Base-by-base conservation (phyloP, 2,888 invertebrate genomes). In the Idaea biselata region DNA sequence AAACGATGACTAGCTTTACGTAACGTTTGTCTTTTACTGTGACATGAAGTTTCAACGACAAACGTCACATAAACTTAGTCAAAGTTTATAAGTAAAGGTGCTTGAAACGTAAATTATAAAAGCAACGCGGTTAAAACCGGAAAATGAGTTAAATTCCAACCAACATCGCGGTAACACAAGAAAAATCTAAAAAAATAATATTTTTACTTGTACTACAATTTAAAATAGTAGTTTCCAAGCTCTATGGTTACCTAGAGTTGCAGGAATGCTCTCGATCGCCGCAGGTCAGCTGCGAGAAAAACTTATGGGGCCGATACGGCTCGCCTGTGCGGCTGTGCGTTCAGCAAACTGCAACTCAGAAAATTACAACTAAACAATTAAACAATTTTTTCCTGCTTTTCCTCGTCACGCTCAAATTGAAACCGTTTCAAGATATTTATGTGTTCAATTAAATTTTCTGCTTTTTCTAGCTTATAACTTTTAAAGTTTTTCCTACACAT, bases 271-370 rank as follows among this genome's bases (percentile, higher is more conserved):
- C 83, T 84, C 84, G 80, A 85, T 86, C 78, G 82, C 81, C 82
- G 74, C 86, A 82, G 90, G 90, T 90, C 90, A 89, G 84, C 78
- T 75, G 81, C 63, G 79, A 85, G 88, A 89, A 90, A 89, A 89
- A 89, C 83, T 83, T 79, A 83, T 73, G 81, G 78, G 79, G 72
- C 77, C 79, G 83, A 80, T 77, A 79, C 76, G 76, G 74, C 71
- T 69, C 61, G 68, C 64, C 67, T 57, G 63, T 56, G 58, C 58
- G 5, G 11, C 11, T 14, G 44, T 44, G 44, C 44, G 58, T 66
- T 61, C 61, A 60, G 64, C 66, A 61, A 60, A 70, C 68, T 64
- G 59, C 59, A 58, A 63, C 60, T 64, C 63, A 61, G 58, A 63
- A 64, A 68, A 71, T 69, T 55, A 55, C 55, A 16, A 55, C 55